Percentiles rank a stretch among this genome's conserved stretches.
These are phyloP conservation scores for Calameuta idolon DNA, from an alignment of 2,888 invertebrate genomes.

Conservation along the genomic window DNA sequence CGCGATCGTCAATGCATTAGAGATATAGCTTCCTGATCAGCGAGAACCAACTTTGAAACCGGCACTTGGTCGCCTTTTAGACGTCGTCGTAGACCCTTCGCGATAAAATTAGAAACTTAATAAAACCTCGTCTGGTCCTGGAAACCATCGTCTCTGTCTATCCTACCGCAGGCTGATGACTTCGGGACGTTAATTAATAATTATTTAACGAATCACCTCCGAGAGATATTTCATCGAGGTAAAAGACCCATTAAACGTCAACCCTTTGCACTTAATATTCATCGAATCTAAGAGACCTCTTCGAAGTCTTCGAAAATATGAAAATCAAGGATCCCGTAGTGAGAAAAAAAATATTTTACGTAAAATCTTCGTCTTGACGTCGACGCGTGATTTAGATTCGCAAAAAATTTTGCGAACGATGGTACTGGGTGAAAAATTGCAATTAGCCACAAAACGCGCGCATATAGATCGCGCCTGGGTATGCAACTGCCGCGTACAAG, in stretches of 20 bases:
- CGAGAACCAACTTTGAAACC: background rate
- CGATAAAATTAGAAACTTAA: conserved; percentile 7
- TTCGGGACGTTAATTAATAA: background rate
- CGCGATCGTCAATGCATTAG: background rate
- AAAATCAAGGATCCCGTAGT: background rate
- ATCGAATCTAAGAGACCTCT: background rate
- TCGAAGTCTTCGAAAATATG: background rate
- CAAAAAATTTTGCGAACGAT: background rate
- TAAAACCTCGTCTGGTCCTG: background rate
- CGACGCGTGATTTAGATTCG: background rate
- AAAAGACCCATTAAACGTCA: background rate
- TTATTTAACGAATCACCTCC: background rate
- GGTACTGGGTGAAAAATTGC: conserved; percentile 40
- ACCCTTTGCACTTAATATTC: background rate
- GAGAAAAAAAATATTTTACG: background rate
- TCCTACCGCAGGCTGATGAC: background rate
- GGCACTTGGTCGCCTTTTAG: background rate
- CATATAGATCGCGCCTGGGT: conserved; percentile 35
- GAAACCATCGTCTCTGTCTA: background rate
- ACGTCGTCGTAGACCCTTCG: background rate
- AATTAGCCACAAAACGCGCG: conserved; percentile 39
- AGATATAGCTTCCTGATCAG: conserved; percentile 8
- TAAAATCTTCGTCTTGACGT: background rate
- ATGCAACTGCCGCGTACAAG: conserved; percentile 37
- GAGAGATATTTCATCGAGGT: background rate